These are phyloP conservation scores for Tragopan temminckii DNA, from an alignment of 2,797 vertebrate species.

Conservation along the genomic window DNA sequence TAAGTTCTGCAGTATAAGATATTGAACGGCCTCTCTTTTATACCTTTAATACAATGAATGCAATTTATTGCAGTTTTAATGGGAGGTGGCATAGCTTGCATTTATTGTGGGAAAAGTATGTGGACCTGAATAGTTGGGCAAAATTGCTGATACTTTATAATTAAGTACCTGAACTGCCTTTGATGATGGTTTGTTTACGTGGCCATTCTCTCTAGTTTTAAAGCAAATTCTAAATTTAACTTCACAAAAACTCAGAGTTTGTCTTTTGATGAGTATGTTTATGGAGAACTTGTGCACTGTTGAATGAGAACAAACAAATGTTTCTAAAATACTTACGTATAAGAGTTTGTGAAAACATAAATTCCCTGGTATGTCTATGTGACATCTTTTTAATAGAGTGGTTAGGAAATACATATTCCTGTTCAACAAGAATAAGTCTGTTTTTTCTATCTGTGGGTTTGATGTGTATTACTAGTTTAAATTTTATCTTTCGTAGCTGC, in stretches of 20 bases:
- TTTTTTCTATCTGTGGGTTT: not conserved
- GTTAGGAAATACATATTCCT: not conserved
- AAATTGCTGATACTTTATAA: not conserved
- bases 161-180: not conserved
- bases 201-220: not conserved
- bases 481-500: slow-evolving; percentile 82
- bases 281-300: not conserved
- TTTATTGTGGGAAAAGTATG: not conserved
- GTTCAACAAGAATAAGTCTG: not conserved
- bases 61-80: not conserved
- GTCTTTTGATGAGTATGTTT: not conserved
- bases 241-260: not conserved
- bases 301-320: not conserved
- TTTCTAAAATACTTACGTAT: not conserved
- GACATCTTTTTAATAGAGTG: not conserved
- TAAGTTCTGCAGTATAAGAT: not conserved
- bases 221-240: not conserved
- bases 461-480: not conserved
- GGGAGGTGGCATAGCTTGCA: not conserved
- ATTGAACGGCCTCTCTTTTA: not conserved
- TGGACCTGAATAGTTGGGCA: not conserved
- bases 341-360: not conserved
- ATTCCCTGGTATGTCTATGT: not conserved
- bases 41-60: not conserved
- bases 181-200: not conserved